Conservation (phyloP, 1,140 invertebrate genomes). For the Gonioctena quinquepunctata region DNA sequence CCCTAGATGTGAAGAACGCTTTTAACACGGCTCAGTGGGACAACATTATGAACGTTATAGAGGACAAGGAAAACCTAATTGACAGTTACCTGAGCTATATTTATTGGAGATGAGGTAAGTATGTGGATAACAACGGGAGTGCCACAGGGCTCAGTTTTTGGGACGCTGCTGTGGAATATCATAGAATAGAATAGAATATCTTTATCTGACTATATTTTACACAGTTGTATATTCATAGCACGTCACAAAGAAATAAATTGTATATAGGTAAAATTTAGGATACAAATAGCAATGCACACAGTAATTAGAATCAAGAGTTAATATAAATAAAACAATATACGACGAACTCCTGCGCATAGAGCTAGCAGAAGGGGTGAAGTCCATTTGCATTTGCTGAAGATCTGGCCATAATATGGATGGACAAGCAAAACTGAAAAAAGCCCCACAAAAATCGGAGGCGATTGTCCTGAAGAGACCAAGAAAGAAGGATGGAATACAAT, state of each 20-base stretch:
- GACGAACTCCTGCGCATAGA: too few species aligned
- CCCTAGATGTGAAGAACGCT: too few species aligned
- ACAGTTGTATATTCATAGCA: too few species aligned
- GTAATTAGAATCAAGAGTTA: too few species aligned
- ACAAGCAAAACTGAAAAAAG: not conserved
- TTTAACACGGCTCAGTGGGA: too few species aligned
- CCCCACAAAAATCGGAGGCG: constrained; percentile 14
- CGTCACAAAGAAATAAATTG: too few species aligned
- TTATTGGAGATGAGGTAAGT: constrained; percentile 24
- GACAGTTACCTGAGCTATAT: constrained; percentile 45
- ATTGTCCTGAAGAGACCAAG: not conserved
- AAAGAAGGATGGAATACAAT: not conserved
- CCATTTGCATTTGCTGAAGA: not conserved
- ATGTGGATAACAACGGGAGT: not conserved
- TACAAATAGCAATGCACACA: too few species aligned
- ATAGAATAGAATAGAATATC: not conserved
- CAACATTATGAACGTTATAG: constrained; percentile 12
- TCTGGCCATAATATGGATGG: not conserved
- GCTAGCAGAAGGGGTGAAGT: not conserved
- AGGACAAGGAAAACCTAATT: constrained; percentile 33
- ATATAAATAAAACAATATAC: too few species aligned
- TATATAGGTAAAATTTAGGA: too few species aligned
- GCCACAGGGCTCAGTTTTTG: not conserved
- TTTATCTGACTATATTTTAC: too few species aligned
- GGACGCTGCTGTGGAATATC: not conserved